Evolutionary conservation across 2,888 invertebrate species (phyloP).

Genomic region (Ditylenchus weischeri): DNA sequence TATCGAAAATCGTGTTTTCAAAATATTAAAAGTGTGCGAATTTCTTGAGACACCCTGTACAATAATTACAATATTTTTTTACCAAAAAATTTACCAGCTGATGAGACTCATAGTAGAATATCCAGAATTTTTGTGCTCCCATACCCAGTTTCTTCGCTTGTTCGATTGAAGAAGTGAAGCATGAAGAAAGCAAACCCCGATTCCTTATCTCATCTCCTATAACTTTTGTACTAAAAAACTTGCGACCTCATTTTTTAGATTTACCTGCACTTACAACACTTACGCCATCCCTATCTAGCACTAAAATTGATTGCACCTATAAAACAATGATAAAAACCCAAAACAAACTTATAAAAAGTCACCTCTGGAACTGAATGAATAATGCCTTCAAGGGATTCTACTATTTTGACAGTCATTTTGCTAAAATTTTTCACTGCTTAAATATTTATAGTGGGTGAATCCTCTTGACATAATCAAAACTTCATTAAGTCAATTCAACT

Average conservation of each 20-base stretch:
- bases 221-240: background rate
- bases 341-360: background rate
- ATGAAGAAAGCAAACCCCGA: constrained; percentile 29
- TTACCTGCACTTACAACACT: constrained; percentile 32
- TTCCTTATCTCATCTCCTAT: constrained; percentile 36
- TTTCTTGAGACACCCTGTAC: no score
- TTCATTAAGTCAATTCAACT: no score
- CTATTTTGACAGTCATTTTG: constrained; percentile 27
- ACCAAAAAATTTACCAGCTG: constrained; percentile 22
- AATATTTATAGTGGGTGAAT: no score
- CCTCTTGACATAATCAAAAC: no score
- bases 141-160: constrained; percentile 35
- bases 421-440: background rate
- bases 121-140: constrained; percentile 37
- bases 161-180: constrained; percentile 31
- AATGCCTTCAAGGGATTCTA: constrained; percentile 29
- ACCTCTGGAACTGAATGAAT: constrained; percentile 21
- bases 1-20: no score
- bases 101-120: constrained; percentile 36
- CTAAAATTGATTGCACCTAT: constrained; percentile 27
- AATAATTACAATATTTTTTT: no score
- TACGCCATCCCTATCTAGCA: constrained; percentile 33
- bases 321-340: background rate
- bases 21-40: no score
- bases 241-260: background rate